Base-by-base conservation (phyloP, 2,797 vertebrate species). In the Phoxinus dragarum region DNA sequence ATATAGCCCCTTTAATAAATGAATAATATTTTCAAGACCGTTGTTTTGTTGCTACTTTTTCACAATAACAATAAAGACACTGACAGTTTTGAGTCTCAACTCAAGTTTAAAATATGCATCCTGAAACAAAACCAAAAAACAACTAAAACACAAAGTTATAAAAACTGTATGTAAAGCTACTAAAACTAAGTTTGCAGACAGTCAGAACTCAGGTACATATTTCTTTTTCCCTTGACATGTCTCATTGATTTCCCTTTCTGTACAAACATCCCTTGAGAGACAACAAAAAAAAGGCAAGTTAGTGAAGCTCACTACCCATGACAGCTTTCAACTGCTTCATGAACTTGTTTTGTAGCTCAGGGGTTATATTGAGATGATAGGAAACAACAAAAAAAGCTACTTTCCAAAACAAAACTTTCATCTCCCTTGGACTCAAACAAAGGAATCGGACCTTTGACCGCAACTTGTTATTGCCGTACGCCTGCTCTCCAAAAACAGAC, bases 251-350 rank as follows among this genome's bases (percentile, higher is more conserved):
- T 86, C 23, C 59, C 79, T 54, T 74, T 89, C 85, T 88, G 76
- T 88, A 80, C 84, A 90, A 88, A 90, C 80, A 90, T 82, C 87
- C 87, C 27, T 31, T 83, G 82, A 86, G 88, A 89, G 75, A 81
- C 81, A 89, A 89, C 84, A 86, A 80, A 44, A 66, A 66, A 73
- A 81, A 75, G 49, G 9, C 69, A 80, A 88, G 68, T 84, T 84
- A 19, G 75, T 38, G 71, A 72, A 64, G 31, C 47, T 71, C 40
- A 86, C 77, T 80, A 21, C 52, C 12, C 49, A 67, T 82, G 64
- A 86, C 71, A 77, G 83, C 74, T 72, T 87, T 80, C 38, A 17
- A 73, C 78, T 75, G 59, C 36, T 77, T 87, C 84, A 72, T 52
- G 34, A 86, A 81, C 85, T 87, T 80, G 69, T 71, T 84, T 84